Conservation (phyloP, 2,113 vertebrate genomes). For the Oncorhynchus keta region DNA sequence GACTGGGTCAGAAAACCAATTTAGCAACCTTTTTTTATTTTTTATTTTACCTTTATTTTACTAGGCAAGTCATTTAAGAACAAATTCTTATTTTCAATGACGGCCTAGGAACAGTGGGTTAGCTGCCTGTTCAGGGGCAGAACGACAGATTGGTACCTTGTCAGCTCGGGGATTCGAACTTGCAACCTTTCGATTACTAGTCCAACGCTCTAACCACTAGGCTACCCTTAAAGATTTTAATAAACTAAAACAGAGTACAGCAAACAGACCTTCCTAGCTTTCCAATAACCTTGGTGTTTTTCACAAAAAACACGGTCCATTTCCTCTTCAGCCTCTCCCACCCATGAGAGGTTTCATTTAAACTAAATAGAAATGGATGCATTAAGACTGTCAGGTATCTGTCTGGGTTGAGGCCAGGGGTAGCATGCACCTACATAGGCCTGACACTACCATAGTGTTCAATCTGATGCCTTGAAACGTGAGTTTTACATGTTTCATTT, state of each 20-base stretch:
- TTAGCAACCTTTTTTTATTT: conserved; percentile 23
- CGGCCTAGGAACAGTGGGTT: too few relatives aligned
- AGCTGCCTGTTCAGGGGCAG: too few relatives aligned
- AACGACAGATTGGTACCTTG: too few relatives aligned
- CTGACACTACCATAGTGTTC: conserved; percentile 1
- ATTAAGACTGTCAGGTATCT: conserved; percentile 32
- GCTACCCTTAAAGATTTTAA: conserved; percentile 22
- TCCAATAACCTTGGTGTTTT: conserved; percentile 1
- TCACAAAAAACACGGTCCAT: conserved; percentile 7
- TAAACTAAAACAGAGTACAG: conserved; percentile 10
- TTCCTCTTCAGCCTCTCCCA: background rate
- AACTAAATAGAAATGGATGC: conserved; percentile 39
- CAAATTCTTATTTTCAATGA: too few relatives aligned
- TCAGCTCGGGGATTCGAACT: too few relatives aligned
- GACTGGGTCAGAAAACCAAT: conserved; percentile 40
- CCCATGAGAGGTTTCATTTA: conserved; percentile 20
- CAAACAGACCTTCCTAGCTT: conserved; percentile 5
- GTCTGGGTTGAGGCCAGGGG: conserved; percentile 12
- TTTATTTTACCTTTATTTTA: too few relatives aligned
- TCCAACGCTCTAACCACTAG: too few relatives aligned
- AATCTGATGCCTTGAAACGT: conserved; percentile 39
- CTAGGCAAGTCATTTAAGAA: too few relatives aligned
- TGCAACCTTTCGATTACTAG: too few relatives aligned
- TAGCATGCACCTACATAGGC: background rate
- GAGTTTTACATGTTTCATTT: conserved; percentile 49